Evolutionary conservation across 1,140 invertebrate species (phyloP).

Genomic region (Tetramorium simillimum): DNA sequence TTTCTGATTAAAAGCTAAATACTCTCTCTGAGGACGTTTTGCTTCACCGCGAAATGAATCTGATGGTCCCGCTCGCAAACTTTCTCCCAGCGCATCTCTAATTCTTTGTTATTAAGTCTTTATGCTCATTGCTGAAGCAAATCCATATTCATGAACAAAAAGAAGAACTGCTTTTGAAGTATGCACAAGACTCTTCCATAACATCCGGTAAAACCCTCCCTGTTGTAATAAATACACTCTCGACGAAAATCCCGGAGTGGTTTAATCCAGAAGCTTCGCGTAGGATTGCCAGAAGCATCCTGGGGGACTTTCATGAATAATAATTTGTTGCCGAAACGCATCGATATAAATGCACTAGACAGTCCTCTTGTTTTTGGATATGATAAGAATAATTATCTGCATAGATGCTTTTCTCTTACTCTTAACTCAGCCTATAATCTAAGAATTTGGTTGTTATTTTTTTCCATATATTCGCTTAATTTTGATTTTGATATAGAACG

Average conservation of each 20-base stretch:
- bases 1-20: background rate
- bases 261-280: slow-evolving; percentile 57
- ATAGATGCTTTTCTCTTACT: background rate
- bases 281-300: slow-evolving; percentile 36
- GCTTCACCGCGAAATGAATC: slow-evolving; percentile 2
- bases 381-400: slow-evolving; percentile 33
- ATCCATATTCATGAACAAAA: slow-evolving; percentile 62
- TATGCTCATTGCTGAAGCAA: slow-evolving; percentile 22
- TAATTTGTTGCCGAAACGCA: slow-evolving; percentile 47
- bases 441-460: background rate
- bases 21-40: background rate
- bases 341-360: slow-evolving; percentile 31
- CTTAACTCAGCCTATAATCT: background rate
- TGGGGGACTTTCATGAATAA: slow-evolving; percentile 62
- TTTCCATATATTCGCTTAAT: background rate
- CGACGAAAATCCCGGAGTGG: slow-evolving; percentile 35
- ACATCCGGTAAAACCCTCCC: slow-evolving; percentile 49
- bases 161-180: slow-evolving; percentile 46
- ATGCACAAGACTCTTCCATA: slow-evolving; percentile 39
- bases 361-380: background rate
- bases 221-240: slow-evolving; percentile 51
- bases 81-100: slow-evolving; percentile 4
- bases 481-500: background rate
- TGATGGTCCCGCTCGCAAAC: background rate
- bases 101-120: slow-evolving; percentile 47